phyloP scores from a whole-genome alignment of 1,140 invertebrate species.

The Trachymyrmex cornetzi region DNA sequence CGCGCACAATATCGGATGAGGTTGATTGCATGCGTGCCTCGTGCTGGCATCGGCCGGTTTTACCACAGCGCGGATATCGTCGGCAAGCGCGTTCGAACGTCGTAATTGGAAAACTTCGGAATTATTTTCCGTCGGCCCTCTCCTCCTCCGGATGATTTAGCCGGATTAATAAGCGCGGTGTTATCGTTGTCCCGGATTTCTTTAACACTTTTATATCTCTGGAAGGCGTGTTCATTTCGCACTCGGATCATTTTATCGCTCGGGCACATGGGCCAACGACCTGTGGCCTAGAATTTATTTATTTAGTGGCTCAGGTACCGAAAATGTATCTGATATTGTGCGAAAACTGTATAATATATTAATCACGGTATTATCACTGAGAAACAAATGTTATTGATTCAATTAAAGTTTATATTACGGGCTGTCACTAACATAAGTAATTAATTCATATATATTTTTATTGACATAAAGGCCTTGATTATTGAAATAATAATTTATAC shows the following conservation, averaged over 20 bases:
- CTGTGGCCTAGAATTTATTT: slow-evolving; percentile 21
- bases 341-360: slow-evolving; percentile 37
- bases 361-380: not conserved
- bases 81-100: slow-evolving; percentile 26
- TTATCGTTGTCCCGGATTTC: slow-evolving; percentile 61
- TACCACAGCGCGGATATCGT: not conserved
- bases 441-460: no score
- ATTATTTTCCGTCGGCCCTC: slow-evolving; percentile 40
- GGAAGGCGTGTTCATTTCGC: slow-evolving; percentile 15
- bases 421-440: no score
- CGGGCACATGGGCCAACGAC: not conserved
- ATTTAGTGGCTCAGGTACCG: not conserved
- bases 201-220: slow-evolving; percentile 47
- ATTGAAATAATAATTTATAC: no score
- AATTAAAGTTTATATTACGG: no score
- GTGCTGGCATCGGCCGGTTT: slow-evolving; percentile 2
- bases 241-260: slow-evolving; percentile 39
- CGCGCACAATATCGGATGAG: slow-evolving; percentile 45
- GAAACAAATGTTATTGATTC: no score
- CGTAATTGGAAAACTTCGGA: slow-evolving; percentile 62
- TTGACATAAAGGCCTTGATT: no score
- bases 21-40: slow-evolving; percentile 47
- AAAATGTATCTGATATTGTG: slow-evolving; percentile 24
- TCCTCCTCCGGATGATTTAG: slow-evolving; percentile 45
- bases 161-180: slow-evolving; percentile 60